A percentile compares a stretch with the other conserved stretches of the same genome.
Evolutionary conservation across 2,113 vertebrate genomes (phyloP).

Genomic region (Raja brachyura): DNA sequence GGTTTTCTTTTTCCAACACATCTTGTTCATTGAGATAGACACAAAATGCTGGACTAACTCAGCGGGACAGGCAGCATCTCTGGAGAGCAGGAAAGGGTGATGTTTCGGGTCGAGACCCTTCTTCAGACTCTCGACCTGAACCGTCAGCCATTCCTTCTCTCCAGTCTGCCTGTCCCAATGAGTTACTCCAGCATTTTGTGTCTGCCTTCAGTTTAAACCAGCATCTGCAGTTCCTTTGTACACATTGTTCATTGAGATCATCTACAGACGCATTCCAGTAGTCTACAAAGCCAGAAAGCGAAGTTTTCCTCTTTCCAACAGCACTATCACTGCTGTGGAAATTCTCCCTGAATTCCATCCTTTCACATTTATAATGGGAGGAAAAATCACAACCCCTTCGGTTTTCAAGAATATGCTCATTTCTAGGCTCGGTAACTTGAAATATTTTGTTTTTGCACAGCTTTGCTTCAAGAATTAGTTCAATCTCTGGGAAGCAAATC

Average conservation of each 20-base stretch:
- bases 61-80: no score
- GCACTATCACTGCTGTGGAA: neutral
- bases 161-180: no score
- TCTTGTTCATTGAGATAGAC: neutral
- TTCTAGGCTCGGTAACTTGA: neutral
- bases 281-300: neutral
- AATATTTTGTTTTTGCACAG: neutral
- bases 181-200: no score
- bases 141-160: no score
- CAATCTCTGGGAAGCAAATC: neutral
- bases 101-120: no score
- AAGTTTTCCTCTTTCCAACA: neutral
- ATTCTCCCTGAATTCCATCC: neutral
- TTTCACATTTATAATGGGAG: constrained; percentile 25
- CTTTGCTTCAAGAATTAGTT: neutral
- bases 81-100: no score
- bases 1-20: neutral
- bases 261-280: neutral
- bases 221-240: neutral
- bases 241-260: neutral
- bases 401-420: neutral
- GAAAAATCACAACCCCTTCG: neutral
- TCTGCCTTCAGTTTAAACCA: no score
- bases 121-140: no score
- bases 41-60: no score